Conservation (phyloP, 2,888 invertebrate genomes). For the Drosophila cracens region DNA sequence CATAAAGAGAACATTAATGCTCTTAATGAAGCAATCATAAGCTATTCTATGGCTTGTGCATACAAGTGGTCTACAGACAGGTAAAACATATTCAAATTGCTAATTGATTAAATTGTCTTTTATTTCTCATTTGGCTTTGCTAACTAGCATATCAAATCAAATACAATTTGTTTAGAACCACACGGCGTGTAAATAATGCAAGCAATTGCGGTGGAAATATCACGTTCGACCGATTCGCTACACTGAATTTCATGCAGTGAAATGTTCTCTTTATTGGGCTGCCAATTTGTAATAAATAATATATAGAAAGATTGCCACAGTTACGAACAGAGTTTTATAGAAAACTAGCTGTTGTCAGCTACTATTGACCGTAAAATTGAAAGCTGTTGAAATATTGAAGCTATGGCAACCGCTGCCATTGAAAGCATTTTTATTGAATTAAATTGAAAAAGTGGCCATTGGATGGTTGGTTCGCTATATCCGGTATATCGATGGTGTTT, state of each 20-base stretch:
- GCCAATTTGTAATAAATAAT: slow-evolving; percentile 16
- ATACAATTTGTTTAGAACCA: background rate
- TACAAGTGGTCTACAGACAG: background rate
- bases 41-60: background rate
- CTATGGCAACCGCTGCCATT: background rate
- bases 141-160: background rate
- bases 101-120: background rate
- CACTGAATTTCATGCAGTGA: slow-evolving; percentile 13
- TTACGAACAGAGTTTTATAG: background rate
- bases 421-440: background rate
- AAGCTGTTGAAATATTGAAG: slow-evolving; percentile 10
- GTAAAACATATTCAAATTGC: background rate
- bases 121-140: background rate
- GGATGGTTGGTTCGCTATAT: background rate
- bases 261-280: background rate
- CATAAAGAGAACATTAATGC: slow-evolving; percentile 11
- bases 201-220: slow-evolving; percentile 34
- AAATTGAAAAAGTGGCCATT: background rate
- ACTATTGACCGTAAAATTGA: slow-evolving; percentile 14
- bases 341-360: background rate
- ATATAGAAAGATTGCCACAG: background rate
- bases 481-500: slow-evolving; percentile 20
- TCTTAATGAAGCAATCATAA: background rate
- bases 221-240: slow-evolving; percentile 36
- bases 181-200: slow-evolving; percentile 13